Evolutionary conservation across 2,888 invertebrate species (phyloP).

Genomic region (Amblyjoppa fuscipennis): DNA sequence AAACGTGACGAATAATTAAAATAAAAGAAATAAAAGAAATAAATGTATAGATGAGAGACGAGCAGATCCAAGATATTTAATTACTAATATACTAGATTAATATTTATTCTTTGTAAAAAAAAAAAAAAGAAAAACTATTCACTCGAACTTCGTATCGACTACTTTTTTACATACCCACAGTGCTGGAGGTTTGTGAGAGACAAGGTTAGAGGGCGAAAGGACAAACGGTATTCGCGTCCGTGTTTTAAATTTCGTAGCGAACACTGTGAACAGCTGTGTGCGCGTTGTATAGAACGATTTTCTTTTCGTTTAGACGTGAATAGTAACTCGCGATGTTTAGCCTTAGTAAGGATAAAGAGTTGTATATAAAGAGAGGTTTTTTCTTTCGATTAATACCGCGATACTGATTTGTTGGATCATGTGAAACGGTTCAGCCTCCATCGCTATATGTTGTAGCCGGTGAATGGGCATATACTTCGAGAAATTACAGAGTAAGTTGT

Average conservation of each 20-base stretch:
- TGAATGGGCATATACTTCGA: constrained; percentile 62
- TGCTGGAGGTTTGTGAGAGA: neutral
- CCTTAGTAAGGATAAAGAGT: constrained; percentile 10
- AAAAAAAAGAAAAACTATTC: constrained; percentile 24
- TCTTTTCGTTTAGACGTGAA: constrained; percentile 5
- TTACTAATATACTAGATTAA: constrained; percentile 55
- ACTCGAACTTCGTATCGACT: constrained; percentile 49
- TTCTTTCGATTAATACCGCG: constrained; percentile 63
- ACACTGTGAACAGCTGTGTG: constrained; percentile 28
- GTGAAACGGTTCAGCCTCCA: constrained; percentile 11
- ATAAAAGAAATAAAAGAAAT: neutral
- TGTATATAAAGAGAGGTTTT: constrained; percentile 58
- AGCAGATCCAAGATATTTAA: constrained; percentile 54
- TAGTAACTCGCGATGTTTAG: constrained; percentile 32
- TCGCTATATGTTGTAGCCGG: constrained; percentile 32
- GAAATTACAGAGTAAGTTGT: constrained; percentile 46
- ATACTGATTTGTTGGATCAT: constrained; percentile 44
- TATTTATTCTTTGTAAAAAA: constrained; percentile 62
- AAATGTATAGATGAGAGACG: constrained; percentile 51
- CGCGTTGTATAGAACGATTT: constrained; percentile 53
- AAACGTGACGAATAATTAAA: constrained; percentile 30
- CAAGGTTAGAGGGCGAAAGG: neutral
- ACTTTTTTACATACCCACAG: constrained; percentile 56
- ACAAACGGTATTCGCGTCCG: neutral
- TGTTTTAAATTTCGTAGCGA: neutral